phyloP scores from a whole-genome alignment of 1,140 invertebrate species.

The Drosophila kurseongensis region DNA sequence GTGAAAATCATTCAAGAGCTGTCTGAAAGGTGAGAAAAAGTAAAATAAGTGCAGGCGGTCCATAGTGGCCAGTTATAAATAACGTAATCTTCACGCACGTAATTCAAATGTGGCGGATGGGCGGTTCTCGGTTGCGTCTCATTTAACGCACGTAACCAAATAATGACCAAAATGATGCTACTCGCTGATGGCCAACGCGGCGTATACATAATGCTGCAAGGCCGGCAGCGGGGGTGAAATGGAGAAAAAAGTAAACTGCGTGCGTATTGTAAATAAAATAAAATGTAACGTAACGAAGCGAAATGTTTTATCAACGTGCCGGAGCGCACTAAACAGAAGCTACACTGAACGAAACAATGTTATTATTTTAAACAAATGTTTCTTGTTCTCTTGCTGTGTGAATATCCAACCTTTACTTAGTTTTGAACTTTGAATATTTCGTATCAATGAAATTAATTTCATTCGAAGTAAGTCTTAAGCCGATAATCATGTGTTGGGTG shows the following conservation, averaged over 20 bases:
- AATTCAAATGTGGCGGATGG: slow-evolving; percentile 69
- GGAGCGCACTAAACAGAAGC: slow-evolving; percentile 64
- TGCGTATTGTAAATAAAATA: slow-evolving; percentile 72
- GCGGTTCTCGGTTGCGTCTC: slow-evolving; percentile 66
- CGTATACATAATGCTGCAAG: slow-evolving; percentile 46
- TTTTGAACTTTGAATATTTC: too few relatives aligned
- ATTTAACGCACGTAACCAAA: slow-evolving; percentile 82
- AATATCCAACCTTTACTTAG: too few relatives aligned
- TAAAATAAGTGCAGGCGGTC: not conserved
- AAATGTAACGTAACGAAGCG: slow-evolving; percentile 72
- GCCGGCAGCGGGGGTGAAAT: slow-evolving; percentile 18
- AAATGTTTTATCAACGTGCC: slow-evolving; percentile 83
- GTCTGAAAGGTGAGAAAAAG: not conserved
- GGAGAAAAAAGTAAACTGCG: slow-evolving; percentile 34
- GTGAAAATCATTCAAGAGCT: not conserved
- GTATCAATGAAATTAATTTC: too few relatives aligned
- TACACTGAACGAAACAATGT: not conserved
- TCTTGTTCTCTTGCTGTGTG: too few relatives aligned
- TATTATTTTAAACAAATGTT: too few relatives aligned
- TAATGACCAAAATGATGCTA: slow-evolving; percentile 80
- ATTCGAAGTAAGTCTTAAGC: too few relatives aligned
- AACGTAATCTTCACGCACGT: slow-evolving; percentile 81
- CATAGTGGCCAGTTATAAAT: slow-evolving; percentile 65
- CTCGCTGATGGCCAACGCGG: slow-evolving; percentile 63
- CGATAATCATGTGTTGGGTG: too few relatives aligned